These are phyloP conservation scores for Tromatobia lineatoria DNA, from an alignment of 2,888 invertebrate genomes.

Conservation along the genomic window DNA sequence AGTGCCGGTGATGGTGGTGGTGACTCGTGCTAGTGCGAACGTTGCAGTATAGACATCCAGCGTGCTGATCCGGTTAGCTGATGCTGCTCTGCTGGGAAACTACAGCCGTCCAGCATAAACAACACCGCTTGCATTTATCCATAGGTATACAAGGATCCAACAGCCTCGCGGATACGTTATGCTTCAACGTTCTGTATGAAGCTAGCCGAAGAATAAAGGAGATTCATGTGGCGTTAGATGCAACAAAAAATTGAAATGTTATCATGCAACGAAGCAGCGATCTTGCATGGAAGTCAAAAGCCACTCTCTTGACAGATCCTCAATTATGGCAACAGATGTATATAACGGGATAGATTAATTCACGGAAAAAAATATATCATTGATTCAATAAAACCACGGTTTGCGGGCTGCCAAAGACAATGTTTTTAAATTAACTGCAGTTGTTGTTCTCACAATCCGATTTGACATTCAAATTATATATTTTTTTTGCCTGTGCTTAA, in stretches of 20 bases:
- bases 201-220: slow-evolving; percentile 14
- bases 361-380: too few species aligned
- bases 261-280: neutral
- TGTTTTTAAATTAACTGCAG: too few species aligned
- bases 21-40: slow-evolving; percentile 12
- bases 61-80: slow-evolving; percentile 29
- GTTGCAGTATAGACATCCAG: neutral
- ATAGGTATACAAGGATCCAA: slow-evolving; percentile 19
- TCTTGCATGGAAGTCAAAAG: neutral
- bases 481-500: too few species aligned
- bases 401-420: too few species aligned
- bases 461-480: too few species aligned
- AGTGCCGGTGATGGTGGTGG: neutral
- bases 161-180: neutral
- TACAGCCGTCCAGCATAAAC: slow-evolving; percentile 40
- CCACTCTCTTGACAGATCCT: neutral
- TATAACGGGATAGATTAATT: neutral
- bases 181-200: neutral
- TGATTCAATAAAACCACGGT: too few species aligned
- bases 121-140: slow-evolving; percentile 31
- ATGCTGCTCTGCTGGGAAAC: slow-evolving; percentile 29
- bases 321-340: neutral
- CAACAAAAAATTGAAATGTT: neutral
- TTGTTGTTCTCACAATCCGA: too few species aligned
- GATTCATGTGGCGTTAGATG: neutral